Evolutionary conservation across 2,113 vertebrate species (phyloP), one percentile per base, ranked within the genome.

Genomic region (Tenebrosternarchus preto): DNA sequence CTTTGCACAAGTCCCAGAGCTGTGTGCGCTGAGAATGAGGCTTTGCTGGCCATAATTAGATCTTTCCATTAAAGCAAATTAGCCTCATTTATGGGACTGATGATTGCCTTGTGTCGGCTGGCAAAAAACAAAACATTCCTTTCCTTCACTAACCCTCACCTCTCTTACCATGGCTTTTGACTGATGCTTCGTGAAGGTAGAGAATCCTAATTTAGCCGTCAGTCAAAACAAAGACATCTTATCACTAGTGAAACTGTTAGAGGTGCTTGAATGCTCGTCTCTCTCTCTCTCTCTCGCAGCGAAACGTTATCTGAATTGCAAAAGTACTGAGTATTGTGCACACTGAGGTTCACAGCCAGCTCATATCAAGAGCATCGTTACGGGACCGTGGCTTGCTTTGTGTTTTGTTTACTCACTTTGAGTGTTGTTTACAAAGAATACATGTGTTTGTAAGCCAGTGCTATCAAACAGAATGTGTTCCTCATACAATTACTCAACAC

Each of bases 41-140:
- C 85, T 81, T 86, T 85, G 86, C 77, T 90, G 90, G 87, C 87
- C 86, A 90, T 88, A 91, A 91, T 92, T 91, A 92, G 88, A 88
- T 86, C 2, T 77, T 88, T 90, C 82, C 82, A 86, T 91, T 92
- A 85, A 89, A 85, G 82, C 80, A 88, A 89, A 93, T 90, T 92
- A 86, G 87, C 90, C 79, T 82, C 75, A 91, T 92, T 91, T 91
- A 73, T 86, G 91, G 66, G 75, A 77, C 56, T 60, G 43, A 16
- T 76, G 73, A 73, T 75, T 80, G 73, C 50, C n/a, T 39, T 66
- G 59, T 75, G 43, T 57, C 70, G 68, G 71, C 36, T 68, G 46
- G 68, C n/a, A 56, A 39, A 75, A 24, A 56, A 31, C n/a, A 73
- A 85, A 88, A 77, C 84, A 85, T 84, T 73, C 83, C 82, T 78